Evolutionary conservation across 2,888 invertebrate genomes (phyloP), one percentile per base, ranked within the genome.

Genomic region (Chymomyza procnemis): DNA sequence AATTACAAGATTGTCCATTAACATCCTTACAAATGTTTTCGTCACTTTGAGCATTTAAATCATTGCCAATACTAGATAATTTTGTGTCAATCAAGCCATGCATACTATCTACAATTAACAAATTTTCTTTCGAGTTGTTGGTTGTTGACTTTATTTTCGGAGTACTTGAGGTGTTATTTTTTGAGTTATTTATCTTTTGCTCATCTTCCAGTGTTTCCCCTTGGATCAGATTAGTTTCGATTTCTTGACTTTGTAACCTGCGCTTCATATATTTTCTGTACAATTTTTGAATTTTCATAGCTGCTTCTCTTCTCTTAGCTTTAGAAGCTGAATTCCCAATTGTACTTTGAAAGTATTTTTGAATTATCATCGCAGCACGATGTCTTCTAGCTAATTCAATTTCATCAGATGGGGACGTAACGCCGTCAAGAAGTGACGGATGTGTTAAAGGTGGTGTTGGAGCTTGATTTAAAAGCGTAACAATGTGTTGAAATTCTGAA

Each of bases 41-140:
- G 46, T 52, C 58, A 58, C 30, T 57, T 62, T 73, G 64, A 55
- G 75, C 68, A 61, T 69, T 65, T 62, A 62, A 46, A 61, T 67
- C 67, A 69, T 67, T 78, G 75, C 69, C 78, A 75, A 77, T 78
- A 26, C 26, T 26, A 72, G 56, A 55, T 61, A 74, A 73, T 75
- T 73, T 69, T 30, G 66, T 64, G 67, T 72, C 67, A 71, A 77
- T 69, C 75, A 71, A 80, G 76, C 81, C 81, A 85, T 77, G 78
- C 71, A 71, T 69, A 72, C 76, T 76, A 79, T 72, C 74, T 82
- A 72, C 78, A 18, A 57, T 50, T 58, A 66, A 65, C 59, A 9
- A 62, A 18, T 71, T 67, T 61, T 60, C 60, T 64, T 61, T 61
- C 65, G 57, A 62, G 52, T 66, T 56, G 47, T 48, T 62, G 50